Evolutionary conservation across 37 sponge, comb jelly and placozoan species (phyloP).

Genomic region (Spongilla lacustris): DNA sequence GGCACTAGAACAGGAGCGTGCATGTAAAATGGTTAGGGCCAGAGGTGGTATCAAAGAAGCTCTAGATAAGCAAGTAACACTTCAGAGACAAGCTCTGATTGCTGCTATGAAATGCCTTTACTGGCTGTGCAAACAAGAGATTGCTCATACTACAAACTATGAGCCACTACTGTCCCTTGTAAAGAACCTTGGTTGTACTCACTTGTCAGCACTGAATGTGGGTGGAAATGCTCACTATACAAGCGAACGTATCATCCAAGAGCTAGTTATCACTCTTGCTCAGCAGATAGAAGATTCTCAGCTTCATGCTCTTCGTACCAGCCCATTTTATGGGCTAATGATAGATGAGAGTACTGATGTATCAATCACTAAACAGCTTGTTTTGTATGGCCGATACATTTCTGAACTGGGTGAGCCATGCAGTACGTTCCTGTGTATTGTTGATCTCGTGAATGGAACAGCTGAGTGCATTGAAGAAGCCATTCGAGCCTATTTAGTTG

Average conservation of each 20-base stretch:
- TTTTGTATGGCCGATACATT: slow-evolving; percentile 29
- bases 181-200: slow-evolving; percentile 35
- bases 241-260: slow-evolving; percentile 20
- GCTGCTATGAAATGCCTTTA: slow-evolving; percentile 54
- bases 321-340: slow-evolving; percentile 12
- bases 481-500: slow-evolving; percentile 25
- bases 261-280: slow-evolving; percentile 15
- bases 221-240: slow-evolving; percentile 52
- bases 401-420: too few species aligned
- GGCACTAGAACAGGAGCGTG: slow-evolving; percentile 2
- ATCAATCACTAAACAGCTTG: slow-evolving; percentile 34
- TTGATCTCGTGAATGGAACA: slow-evolving; percentile 25
- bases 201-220: slow-evolving; percentile 22
- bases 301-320: neutral
- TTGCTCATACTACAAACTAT: slow-evolving; percentile 54
- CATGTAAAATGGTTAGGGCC: slow-evolving; percentile 1
- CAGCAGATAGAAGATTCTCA: neutral
- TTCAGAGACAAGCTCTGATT: slow-evolving; percentile 31
- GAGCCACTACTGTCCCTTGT: slow-evolving; percentile 16
- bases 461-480: slow-evolving; percentile 37
- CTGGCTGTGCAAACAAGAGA: slow-evolving; percentile 59
- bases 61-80: slow-evolving; percentile 11
- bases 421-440: slow-evolving; percentile 23
- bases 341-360: slow-evolving; percentile 55
- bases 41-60: slow-evolving; percentile 29